These are phyloP conservation scores for Cavia aperea DNA, from an alignment of 2,113 vertebrate species.

Conservation along the genomic window DNA sequence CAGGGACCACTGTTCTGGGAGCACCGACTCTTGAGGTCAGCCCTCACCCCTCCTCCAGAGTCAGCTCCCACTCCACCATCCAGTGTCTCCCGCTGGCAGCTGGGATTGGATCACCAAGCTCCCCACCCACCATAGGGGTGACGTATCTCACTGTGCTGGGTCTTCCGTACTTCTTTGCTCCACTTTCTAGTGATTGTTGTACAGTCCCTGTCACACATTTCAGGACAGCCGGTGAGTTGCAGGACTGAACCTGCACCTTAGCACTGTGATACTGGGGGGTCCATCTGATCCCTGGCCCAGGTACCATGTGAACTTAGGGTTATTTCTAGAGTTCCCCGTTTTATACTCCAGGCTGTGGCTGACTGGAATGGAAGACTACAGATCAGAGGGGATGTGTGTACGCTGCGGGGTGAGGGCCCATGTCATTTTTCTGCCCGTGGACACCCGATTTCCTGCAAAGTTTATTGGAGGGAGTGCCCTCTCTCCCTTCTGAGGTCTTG, in stretches of 20 bases:
- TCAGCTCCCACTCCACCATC: background rate
- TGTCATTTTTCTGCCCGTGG: background rate
- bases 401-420: too few relatives aligned
- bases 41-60: background rate
- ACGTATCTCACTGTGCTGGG: background rate
- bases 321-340: background rate
- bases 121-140: background rate
- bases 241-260: too few relatives aligned
- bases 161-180: background rate
- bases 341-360: too few relatives aligned
- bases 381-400: rapidly evolving
- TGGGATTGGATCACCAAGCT: background rate
- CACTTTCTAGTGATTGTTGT: background rate
- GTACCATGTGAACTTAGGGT: background rate
- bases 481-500: background rate
- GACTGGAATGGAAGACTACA: background rate
- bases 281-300: background rate
- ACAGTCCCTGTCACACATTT: background rate
- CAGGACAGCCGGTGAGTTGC: background rate
- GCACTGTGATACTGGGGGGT: too few relatives aligned
- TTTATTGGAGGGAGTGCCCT: background rate
- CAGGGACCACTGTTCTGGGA: background rate
- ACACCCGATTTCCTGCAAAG: background rate
- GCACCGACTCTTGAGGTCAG: background rate
- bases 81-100: background rate